Base-by-base conservation (phyloP, 2,888 invertebrate species). In the Lochmaea crataegi region DNA sequence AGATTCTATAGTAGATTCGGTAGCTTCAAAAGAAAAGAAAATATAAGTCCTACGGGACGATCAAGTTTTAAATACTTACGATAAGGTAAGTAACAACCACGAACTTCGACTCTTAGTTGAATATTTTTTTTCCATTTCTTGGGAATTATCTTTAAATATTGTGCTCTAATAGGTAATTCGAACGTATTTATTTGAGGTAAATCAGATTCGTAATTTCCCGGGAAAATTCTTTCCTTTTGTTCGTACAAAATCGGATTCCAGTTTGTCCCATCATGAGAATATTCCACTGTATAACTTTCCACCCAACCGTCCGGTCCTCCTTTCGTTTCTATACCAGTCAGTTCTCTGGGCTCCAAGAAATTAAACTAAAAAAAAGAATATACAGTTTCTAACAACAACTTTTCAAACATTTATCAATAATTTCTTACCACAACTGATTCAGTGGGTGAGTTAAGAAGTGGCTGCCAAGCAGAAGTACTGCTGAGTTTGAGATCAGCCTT, bases 251-350 rank as follows among this genome's bases (percentile, higher is more conserved):
- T 80, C 0, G 91, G 91, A 85, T 91, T 94, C 93, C 95, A 96
- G 1, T 89, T 89, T 32, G 88, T 86, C 0, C 92, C 90, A 81
- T 94, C 93, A 12, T 89, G 90, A 0, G 95, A 94, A 86, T 94
- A 96, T 80, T 90, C 86, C 0, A 96, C 88, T 80, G 90, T 91
- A 87, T 92, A 96, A 0, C 92, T 88, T 1, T 91, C 91, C 1
- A 96, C 94, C 93, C 94, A 96, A 18, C 92, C 92, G 58, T 89
- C 88, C 0, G 90, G 87, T 0, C 93, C 92, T 14, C 93, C 94
- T 84, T 93, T 92, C 0, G 93, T 94, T 66, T 90, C 89, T 60
- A 96, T 85, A 41, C 95, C 96, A 0, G 95, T 95, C 53, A 96
- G 86, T 82, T 93, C 93, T 63, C 94, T 90, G 0, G 92, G 91